Evolutionary conservation across 2,113 vertebrate genomes (phyloP), one percentile per base, ranked within the genome.

Genomic region (Oxygymnocypris stewartii): DNA sequence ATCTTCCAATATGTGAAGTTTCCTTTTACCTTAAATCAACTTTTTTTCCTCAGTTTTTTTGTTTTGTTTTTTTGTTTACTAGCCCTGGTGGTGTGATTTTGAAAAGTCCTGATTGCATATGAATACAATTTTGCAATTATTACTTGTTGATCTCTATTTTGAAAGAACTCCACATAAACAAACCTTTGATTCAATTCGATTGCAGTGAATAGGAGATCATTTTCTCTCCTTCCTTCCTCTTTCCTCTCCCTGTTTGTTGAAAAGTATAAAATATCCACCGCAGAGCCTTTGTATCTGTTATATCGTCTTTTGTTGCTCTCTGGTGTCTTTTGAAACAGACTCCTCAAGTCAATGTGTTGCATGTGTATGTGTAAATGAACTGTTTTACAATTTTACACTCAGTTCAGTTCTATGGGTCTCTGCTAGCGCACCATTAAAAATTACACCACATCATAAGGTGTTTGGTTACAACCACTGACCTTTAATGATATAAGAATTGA

Each of bases 141-240:
- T 59, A 37, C 31, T 13, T 57, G 25, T 28, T 78, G 31, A 40
- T 23, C 20, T 59, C 18, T 8, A 16, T 44, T 80, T 80, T 16
- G 40, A 63, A 61, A 1, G 12, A 63, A 28, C 59, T 31, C 79
- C 7, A 40, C 13, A 81, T 65, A 31, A 81, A 65, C 14, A 81
- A 80, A n/a, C 23, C 11, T 80, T 65, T 86, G 65, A 73, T 80
- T 81, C 79, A 49, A 59, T 80, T 78, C 59, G 49, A 42, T 42
- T 67, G 11, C 49, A 42, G 14, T 86, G 63, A 54, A 69, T 67
- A n/a, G 31, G 23, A 63, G 8, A 63, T 75, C 51, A 59, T 49
- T 71, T 31, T 54, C 67, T 73, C 25, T 35, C 65, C 65, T 71
- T 28, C 9, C 44, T 42, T 67, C 79, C 37, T 47, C 40, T 25